Conservation (phyloP, 64 coral and sea anemone genomes). For the Anthopleura sola region DNA sequence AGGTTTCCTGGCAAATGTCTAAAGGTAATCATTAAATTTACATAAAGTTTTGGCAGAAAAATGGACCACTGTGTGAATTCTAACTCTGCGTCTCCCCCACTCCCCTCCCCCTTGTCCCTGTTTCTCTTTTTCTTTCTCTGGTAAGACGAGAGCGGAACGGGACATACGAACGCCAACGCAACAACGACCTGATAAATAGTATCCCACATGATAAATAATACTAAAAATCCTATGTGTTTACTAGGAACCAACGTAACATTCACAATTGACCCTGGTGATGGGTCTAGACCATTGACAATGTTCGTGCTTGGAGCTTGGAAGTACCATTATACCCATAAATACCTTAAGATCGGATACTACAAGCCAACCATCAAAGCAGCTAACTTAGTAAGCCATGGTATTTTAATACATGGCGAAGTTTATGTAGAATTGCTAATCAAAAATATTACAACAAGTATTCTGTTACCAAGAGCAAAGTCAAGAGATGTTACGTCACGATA, state of each 20-base stretch:
- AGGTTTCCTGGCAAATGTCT: neutral
- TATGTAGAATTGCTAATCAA: neutral
- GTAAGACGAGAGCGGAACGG: no score
- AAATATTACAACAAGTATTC: conserved; percentile 5
- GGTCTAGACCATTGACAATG: neutral
- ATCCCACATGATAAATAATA: no score
- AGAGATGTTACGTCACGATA: neutral
- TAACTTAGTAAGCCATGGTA: conserved; percentile 3
- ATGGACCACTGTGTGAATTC: no score
- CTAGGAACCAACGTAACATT: conserved; percentile 34
- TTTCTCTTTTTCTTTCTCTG: no score
- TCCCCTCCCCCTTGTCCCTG: no score
- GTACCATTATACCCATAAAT: neutral
- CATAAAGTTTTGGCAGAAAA: no score
- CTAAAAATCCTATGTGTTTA: no score
- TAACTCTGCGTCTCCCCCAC: no score
- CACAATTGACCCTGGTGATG: conserved; percentile 1
- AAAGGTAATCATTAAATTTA: conserved; percentile 2
- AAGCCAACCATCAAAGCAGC: neutral
- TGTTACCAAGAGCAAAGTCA: neutral
- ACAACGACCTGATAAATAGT: no score
- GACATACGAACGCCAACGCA: no score
- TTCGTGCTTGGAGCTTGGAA: neutral
- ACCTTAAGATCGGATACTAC: neutral
- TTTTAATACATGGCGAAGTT: neutral